These are phyloP conservation scores for Gonatopus flavifemur DNA, from an alignment of 1,140 invertebrate species.

Conservation along the genomic window DNA sequence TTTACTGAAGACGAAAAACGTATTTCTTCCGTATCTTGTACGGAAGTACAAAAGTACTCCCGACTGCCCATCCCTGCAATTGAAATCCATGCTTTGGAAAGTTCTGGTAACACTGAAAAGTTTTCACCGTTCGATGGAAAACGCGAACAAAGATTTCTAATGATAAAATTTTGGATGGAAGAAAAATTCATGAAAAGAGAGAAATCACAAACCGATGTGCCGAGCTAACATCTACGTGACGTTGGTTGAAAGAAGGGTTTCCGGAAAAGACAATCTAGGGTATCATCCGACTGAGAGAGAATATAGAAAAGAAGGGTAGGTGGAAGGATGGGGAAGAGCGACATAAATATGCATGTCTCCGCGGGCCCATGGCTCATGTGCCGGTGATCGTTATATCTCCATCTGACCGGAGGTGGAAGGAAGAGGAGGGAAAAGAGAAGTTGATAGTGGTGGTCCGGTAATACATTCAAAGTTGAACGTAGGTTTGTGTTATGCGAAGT, in stretches of 20 bases:
- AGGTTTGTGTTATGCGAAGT: too few species aligned
- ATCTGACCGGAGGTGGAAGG: conserved; percentile 46
- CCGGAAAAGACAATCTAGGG: neutral
- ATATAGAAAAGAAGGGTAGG: neutral
- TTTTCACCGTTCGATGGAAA: too few species aligned
- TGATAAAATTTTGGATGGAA: too few species aligned
- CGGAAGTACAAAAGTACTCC: too few species aligned
- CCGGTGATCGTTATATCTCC: conserved; percentile 49
- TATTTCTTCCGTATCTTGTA: too few species aligned
- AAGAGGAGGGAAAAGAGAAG: conserved; percentile 21
- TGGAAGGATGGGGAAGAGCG: conserved; percentile 23
- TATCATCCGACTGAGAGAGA: neutral
- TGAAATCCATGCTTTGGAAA: too few species aligned
- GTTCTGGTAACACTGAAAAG: too few species aligned
- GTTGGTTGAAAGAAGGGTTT: neutral
- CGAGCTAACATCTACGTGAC: neutral
- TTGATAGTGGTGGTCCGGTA: conserved; percentile 46
- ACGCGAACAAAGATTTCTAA: too few species aligned
- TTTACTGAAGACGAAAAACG: too few species aligned
- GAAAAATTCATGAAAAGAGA: too few species aligned
- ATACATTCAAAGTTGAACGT: conserved; percentile 56
- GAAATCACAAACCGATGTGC: too few species aligned
- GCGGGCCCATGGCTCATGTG: conserved; percentile 47
- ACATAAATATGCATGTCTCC: conserved; percentile 55
- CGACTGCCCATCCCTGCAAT: too few species aligned